These are phyloP conservation scores for Cerastoderma edule DNA, from an alignment of 2,888 invertebrate species.

Conservation along the genomic window DNA sequence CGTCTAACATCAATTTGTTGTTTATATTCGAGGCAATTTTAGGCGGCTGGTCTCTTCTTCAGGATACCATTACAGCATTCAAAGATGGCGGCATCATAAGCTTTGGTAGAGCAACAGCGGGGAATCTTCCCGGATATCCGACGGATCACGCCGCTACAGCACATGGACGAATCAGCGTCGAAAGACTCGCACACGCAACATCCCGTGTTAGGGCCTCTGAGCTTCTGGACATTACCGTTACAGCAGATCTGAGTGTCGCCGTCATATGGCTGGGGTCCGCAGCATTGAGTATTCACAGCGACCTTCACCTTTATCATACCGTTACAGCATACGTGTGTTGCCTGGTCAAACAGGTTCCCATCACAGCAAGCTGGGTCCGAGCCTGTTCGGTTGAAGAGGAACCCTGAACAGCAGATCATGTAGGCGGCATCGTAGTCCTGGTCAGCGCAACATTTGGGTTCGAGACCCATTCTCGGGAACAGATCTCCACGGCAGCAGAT, in stretches of 20 bases:
- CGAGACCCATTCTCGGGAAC: slow-evolving; percentile 32
- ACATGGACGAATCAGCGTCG: slow-evolving; percentile 40
- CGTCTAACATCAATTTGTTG: too few relatives aligned
- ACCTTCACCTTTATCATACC: slow-evolving; percentile 44
- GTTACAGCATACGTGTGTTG: slow-evolving; percentile 50
- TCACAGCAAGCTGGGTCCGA: slow-evolving; percentile 46
- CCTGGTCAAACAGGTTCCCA: slow-evolving; percentile 34
- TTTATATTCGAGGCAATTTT: neutral
- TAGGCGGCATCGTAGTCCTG: slow-evolving; percentile 33
- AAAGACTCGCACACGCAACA: slow-evolving; percentile 52
- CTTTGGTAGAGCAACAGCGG: slow-evolving; percentile 45
- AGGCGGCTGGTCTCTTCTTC: slow-evolving; percentile 40
- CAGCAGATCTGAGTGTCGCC: slow-evolving; percentile 42
- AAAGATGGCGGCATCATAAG: slow-evolving; percentile 36
- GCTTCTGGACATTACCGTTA: slow-evolving; percentile 33
- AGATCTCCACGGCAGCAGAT: slow-evolving; percentile 47
- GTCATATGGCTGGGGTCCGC: slow-evolving; percentile 45
- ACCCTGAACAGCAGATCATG: slow-evolving; percentile 42
- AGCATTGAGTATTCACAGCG: slow-evolving; percentile 41
- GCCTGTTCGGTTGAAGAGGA: slow-evolving; percentile 37
- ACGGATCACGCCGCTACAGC: slow-evolving; percentile 45
- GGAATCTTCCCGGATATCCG: slow-evolving; percentile 37
- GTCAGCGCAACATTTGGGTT: slow-evolving; percentile 51
- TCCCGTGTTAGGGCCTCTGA: slow-evolving; percentile 19
- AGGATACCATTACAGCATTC: slow-evolving; percentile 55